Percentiles rank a stretch among this genome's conserved stretches.
Evolutionary conservation across 2,113 vertebrate genomes (phyloP).

Genomic region (Mugil cephalus): DNA sequence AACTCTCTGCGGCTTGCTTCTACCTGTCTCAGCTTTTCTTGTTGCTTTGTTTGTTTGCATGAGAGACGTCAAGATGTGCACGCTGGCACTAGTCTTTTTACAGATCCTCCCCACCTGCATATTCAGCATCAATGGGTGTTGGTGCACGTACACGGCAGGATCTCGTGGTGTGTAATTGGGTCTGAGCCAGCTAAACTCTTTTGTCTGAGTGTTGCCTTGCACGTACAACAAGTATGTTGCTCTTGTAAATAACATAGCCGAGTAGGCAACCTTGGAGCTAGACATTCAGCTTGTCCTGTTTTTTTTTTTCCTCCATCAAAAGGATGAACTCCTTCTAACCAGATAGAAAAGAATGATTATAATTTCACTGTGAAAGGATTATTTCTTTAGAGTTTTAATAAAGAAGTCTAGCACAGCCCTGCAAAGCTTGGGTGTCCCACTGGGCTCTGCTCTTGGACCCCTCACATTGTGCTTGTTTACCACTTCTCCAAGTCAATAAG

Average conservation of each 20-base stretch:
- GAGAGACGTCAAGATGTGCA: constrained; percentile 22
- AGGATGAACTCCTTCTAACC: constrained; percentile 7
- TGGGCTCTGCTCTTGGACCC: constrained; percentile 16
- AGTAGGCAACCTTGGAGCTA: constrained; percentile 22
- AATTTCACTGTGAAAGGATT: background rate
- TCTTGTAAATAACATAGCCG: constrained; percentile 27
- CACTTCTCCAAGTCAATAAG: background rate
- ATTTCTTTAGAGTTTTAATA: background rate
- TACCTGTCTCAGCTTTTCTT: constrained; percentile 69
- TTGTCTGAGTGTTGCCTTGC: constrained; percentile 60
- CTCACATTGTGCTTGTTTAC: background rate
- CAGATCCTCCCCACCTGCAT: constrained; percentile 7
- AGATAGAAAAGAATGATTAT: background rate
- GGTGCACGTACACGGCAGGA: constrained; percentile 15
- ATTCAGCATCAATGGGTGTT: constrained; percentile 21
- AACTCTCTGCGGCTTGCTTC: constrained; percentile 51
- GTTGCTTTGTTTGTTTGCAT: constrained; percentile 40
- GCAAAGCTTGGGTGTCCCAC: constrained; percentile 19
- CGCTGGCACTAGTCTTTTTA: constrained; percentile 27
- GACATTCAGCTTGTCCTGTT: constrained; percentile 7
- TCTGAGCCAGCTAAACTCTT: constrained; percentile 43
- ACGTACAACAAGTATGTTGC: constrained; percentile 66
- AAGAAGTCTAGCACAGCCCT: constrained; percentile 1
- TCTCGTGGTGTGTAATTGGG: constrained; percentile 60
- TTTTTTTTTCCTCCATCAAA: constrained; percentile 3